Evolutionary conservation across 2,888 invertebrate species (phyloP).

Genomic region (Oegoconia quadripuncta): DNA sequence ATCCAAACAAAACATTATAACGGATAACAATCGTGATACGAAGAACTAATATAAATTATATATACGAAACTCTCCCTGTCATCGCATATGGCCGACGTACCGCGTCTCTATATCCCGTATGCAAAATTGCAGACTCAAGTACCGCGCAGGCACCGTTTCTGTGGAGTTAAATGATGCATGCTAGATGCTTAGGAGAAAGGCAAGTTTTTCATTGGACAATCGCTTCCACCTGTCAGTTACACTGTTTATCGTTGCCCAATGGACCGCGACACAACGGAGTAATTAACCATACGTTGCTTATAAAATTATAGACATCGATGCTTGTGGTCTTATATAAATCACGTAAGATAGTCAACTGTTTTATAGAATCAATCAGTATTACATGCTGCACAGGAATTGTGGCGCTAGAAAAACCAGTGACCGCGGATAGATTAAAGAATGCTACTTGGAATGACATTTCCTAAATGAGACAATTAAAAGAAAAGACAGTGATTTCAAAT

Average conservation of each 20-base stretch:
- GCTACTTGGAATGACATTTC: too few relatives aligned
- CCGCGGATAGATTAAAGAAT: too few relatives aligned
- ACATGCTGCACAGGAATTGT: too few relatives aligned
- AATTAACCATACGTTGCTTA: constrained; percentile 22
- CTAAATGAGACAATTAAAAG: too few relatives aligned
- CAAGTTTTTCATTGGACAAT: constrained; percentile 21
- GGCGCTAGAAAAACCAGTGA: too few relatives aligned
- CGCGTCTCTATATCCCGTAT: constrained; percentile 4
- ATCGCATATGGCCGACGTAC: constrained; percentile 3
- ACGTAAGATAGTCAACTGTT: constrained; percentile 2
- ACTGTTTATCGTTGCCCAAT: constrained; percentile 19
- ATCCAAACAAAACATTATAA: not conserved
- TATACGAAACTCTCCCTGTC: constrained; percentile 18
- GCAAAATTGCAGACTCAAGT: constrained; percentile 11
- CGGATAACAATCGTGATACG: not conserved
- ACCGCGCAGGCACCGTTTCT: not conserved
- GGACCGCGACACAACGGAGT: constrained; percentile 24
- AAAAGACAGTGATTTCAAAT: too few relatives aligned
- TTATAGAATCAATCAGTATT: too few relatives aligned
- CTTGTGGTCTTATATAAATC: constrained; percentile 13
- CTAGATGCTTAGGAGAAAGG: too few relatives aligned
- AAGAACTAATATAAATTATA: constrained; percentile 2
- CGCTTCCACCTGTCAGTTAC: constrained; percentile 25
- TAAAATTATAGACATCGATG: constrained; percentile 1
- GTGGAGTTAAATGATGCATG: constrained; percentile 30